Base-by-base conservation (phyloP, 2,888 invertebrate genomes). In the Epicampocera succincta region DNA sequence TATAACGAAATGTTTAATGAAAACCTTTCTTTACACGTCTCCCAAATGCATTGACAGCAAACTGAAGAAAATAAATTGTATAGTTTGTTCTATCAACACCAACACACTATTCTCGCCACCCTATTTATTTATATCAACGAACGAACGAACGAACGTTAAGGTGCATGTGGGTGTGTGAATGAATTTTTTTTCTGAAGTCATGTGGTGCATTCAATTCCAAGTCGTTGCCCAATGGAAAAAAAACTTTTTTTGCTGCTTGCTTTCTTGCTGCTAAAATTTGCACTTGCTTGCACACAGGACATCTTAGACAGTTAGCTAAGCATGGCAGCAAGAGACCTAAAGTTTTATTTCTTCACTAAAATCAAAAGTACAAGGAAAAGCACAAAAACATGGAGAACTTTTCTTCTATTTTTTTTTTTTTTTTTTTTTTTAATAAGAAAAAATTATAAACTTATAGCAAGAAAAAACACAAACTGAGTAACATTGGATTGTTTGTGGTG, bases 281-380 rank as follows among this genome's bases (percentile, higher is more conserved):
- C 83, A 75, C 80, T 80, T 76, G 77, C 65, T 76, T 81, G 83
- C 83, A 84, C 81, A 85, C 84, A 84, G 83, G 78, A 85, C 80
- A 83, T 84, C 83, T 79, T 74, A 80, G 83, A 83, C 81, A 81
- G 83, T 76, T 81, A 80, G 78, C 78, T 73, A 54, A 82, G 77
- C 73, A 58, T 60, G 60, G 29, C 83, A 72, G 72, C 83, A 66
- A 74, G 78, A 78, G 71, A 82, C 78, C 44, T 42, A 50, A 60
- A 72, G 50, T 72, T 68, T 48, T 77, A 29, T 54, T 52, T 29
- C 52, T n/a, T 44, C 38, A 15, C 61, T 52, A 58, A 52, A 80
- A 80, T 65, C 74, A 58, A 74, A 74, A 65, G 61, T 65, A 61
- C 52, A 61, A 60, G 44, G 8, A 42, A 60, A 60, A 60, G 19